phyloP scores from a whole-genome alignment of 2,113 vertebrate species.

The Neomonachus schauinslandi region DNA sequence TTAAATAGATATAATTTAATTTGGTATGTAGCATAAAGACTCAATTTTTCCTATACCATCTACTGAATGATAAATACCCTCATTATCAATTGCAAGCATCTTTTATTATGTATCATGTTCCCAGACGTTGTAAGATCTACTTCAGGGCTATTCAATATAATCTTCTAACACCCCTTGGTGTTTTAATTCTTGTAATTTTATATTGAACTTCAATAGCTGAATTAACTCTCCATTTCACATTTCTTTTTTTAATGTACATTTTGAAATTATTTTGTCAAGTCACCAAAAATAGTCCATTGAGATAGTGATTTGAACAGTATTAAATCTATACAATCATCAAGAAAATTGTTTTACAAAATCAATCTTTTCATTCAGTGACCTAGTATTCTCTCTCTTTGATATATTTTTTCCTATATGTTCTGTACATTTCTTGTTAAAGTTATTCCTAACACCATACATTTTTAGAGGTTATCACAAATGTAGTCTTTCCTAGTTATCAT shows the following conservation, averaged over 20 bases:
- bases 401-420: neutral
- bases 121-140: neutral
- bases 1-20: neutral
- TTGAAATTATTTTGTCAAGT: neutral
- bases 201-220: neutral
- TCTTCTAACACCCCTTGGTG: neutral
- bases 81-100: neutral
- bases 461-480: neutral
- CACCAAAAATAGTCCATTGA: neutral
- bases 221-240: neutral
- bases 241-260: neutral
- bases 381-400: neutral
- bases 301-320: neutral
- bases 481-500: neutral
- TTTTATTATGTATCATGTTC: neutral
- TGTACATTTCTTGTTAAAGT: neutral
- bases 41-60: neutral
- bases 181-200: slow-evolving; percentile 33
- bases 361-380: neutral
- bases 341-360: neutral
- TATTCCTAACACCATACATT: neutral
- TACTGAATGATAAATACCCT: neutral
- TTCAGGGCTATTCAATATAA: neutral
- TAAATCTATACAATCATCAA: neutral
- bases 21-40: neutral